Evolutionary conservation across 2,888 invertebrate species (phyloP), one percentile per base, ranked within the genome.

Genomic region (Lysandra bellargus): DNA sequence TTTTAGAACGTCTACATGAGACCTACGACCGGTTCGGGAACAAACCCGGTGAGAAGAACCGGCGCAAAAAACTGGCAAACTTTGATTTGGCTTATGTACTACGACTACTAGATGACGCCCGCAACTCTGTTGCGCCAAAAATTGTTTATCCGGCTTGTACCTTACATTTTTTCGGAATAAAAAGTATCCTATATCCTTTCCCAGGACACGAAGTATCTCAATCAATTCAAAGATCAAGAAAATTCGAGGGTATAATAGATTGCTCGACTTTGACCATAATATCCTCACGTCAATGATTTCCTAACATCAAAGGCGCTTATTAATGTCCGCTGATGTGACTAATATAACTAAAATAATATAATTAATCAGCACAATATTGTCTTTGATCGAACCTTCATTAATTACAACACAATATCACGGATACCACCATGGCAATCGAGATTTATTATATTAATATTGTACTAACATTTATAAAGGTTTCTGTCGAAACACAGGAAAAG

Each of bases 321-420:
- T 75, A 75, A 57, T 53, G 53, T 76, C 76, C 23, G 40, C 30
- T 9, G 14, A 64, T 44, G 74, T 44, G 14, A 49, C 74, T 74
- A 5, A 23, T 44, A 75, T 75, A 75, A 75, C 44, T 75, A 33
- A 76, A 76, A 30, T 49, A 30, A 75, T 53, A 75, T 75, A 75
- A 49, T 75, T 75, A 75, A 75, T 75, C 49, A 76, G 57, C 1
- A 57, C 33, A 76, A 53, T 76, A 75, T 75, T 75, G 76, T 76
- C 76, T 76, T 53, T 76, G 53, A 57, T 53, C 33, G 17, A 33
- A 30, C 17, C 53, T 69, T 76, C 57, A 76, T 76, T 76, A 76
- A 76, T 76, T 76, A 76, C 12, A 53, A 49, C 33, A 75, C 76
- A 57, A 53, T 53, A 53, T 53, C 6, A 17, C 23, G 30, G 30